These are phyloP conservation scores for Burhinus bistriatus DNA, from an alignment of 2,113 vertebrate genomes.

Conservation along the genomic window DNA sequence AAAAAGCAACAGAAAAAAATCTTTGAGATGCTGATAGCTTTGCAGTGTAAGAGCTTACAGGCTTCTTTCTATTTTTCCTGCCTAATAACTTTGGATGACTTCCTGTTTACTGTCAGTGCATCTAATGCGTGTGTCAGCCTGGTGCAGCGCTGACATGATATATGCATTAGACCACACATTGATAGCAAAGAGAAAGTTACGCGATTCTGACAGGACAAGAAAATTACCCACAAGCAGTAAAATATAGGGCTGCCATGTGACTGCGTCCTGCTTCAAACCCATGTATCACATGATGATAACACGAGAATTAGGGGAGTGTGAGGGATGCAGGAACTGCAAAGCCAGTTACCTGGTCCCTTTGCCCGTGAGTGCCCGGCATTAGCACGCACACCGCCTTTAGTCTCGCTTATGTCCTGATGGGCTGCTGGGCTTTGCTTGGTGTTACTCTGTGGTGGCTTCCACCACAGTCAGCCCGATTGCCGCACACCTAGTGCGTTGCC, in stretches of 20 bases:
- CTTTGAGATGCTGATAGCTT: conserved; percentile 4
- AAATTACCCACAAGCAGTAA: conserved; percentile 45
- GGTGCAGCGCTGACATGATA: conserved; percentile 13
- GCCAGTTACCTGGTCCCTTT: not conserved
- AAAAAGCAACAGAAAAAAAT: not conserved
- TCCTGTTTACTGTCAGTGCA: conserved; percentile 52
- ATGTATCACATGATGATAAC: not conserved
- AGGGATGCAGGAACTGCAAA: not conserved
- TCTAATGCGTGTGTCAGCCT: conserved; percentile 24
- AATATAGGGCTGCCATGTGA: conserved; percentile 22
- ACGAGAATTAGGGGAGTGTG: not conserved
- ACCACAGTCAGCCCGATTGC: not conserved
- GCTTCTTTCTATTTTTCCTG: not conserved
- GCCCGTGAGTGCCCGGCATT: not conserved
- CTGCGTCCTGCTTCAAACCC: not conserved
- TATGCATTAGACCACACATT: conserved; percentile 51
- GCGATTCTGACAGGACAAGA: conserved; percentile 48
- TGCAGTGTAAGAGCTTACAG: not conserved
- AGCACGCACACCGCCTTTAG: not conserved
- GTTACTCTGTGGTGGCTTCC: not conserved
- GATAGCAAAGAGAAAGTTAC: conserved; percentile 50
- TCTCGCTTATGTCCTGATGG: not conserved
- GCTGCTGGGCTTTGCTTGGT: not conserved
- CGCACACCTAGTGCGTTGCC: not conserved
- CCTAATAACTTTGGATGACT: conserved; percentile 38